Conservation (phyloP, 1,140 invertebrate species). For the Drosophila funebris region DNA sequence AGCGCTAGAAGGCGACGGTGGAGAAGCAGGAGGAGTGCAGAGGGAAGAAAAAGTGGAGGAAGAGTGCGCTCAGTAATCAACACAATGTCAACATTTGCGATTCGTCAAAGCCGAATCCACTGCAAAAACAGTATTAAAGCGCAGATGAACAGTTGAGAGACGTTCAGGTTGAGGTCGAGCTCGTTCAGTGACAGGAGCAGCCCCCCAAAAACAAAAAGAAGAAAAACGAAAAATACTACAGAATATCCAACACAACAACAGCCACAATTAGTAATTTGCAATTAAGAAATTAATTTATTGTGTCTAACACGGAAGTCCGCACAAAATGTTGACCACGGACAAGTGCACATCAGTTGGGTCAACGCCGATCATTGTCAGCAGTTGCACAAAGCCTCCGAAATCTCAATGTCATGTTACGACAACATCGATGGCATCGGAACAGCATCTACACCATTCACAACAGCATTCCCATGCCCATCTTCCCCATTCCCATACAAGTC, state of each 20-base stretch:
- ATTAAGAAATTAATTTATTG: slow-evolving; percentile 33
- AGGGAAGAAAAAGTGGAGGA: slow-evolving; percentile 14
- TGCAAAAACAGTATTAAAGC: slow-evolving; percentile 46
- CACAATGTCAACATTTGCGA: slow-evolving; percentile 54
- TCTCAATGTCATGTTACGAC: slow-evolving; percentile 50
- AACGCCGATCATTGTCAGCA: slow-evolving; percentile 55
- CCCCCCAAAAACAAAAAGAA: background rate
- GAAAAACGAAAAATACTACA: background rate
- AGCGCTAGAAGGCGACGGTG: background rate
- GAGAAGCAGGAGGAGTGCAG: background rate
- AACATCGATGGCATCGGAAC: slow-evolving; percentile 30
- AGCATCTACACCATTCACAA: slow-evolving; percentile 35
- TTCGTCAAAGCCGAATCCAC: slow-evolving; percentile 27
- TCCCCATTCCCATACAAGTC: background rate
- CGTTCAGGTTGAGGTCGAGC: slow-evolving; percentile 21
- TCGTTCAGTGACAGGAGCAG: slow-evolving; percentile 29
- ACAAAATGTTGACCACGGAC: slow-evolving; percentile 57
- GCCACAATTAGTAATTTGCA: slow-evolving; percentile 47
- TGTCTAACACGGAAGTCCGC: background rate
- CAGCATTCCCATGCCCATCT: slow-evolving; percentile 12
- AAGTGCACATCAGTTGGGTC: slow-evolving; percentile 42
- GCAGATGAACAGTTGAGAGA: slow-evolving; percentile 49
- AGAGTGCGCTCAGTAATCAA: slow-evolving; percentile 33
- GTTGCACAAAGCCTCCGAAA: too few relatives aligned
- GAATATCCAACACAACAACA: background rate